Conservation (phyloP, 2,888 invertebrate species). For the Nezara viridula region DNA sequence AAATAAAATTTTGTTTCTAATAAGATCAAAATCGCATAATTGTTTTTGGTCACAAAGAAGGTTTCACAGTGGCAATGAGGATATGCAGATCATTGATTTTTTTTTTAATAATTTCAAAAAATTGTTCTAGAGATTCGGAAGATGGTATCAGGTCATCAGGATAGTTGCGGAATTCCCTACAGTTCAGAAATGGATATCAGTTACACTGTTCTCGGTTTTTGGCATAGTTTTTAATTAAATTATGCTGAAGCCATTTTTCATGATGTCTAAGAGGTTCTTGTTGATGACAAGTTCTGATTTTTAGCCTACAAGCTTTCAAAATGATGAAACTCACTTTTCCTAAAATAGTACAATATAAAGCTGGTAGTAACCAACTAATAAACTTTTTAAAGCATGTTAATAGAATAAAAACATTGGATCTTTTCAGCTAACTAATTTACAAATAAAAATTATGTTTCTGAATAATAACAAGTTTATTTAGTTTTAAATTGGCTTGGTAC, state of each 20-base stretch:
- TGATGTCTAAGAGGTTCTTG: slow-evolving; percentile 16
- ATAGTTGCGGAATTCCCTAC: slow-evolving; percentile 15
- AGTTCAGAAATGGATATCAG: slow-evolving; percentile 45
- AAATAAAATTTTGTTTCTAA: too few species aligned
- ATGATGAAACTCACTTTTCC: slow-evolving; percentile 20
- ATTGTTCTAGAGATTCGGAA: slow-evolving; percentile 16
- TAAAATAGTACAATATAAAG: slow-evolving; percentile 42
- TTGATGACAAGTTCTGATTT: background rate
- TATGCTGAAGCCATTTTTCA: background rate
- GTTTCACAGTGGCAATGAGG: too few species aligned
- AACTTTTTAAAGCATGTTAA: background rate
- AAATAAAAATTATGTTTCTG: background rate
- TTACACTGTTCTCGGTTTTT: slow-evolving; percentile 17
- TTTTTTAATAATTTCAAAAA: background rate
- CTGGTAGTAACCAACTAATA: background rate
- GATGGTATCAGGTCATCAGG: slow-evolving; percentile 32
- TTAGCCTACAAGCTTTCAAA: background rate
- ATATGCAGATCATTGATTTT: background rate
- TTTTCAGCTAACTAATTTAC: slow-evolving; percentile 2
- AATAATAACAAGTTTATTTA: background rate
- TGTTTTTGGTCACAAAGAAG: too few species aligned
- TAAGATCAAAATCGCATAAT: too few species aligned
- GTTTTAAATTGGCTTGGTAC: background rate
- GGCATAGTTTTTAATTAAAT: slow-evolving; percentile 19
- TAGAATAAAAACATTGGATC: background rate